phyloP scores from a whole-genome alignment of 2,888 invertebrate species.

The Sarcophaga carnaria region DNA sequence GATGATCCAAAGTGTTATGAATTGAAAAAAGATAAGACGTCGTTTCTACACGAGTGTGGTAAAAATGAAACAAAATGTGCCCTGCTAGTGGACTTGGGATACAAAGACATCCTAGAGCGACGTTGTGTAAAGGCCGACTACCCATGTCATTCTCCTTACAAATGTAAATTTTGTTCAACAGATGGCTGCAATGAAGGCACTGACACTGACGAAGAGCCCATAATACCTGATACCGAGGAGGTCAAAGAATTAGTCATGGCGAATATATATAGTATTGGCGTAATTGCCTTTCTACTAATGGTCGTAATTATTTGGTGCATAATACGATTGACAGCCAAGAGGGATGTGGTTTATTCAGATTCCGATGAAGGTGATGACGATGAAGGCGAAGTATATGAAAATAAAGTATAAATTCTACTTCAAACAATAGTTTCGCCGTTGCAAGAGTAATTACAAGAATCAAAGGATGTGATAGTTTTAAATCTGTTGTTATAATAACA shows the following conservation, averaged over 20 bases:
- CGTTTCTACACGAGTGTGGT: conserved; percentile 10
- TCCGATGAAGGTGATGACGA: conserved; percentile 19
- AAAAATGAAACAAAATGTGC: conserved; percentile 30
- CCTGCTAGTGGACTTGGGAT: conserved; percentile 5
- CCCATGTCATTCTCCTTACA: conserved; percentile 33
- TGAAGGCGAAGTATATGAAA: conserved; percentile 44
- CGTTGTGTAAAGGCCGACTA: conserved; percentile 2
- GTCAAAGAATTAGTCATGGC: conserved; percentile 6
- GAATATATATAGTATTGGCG: conserved; percentile 5
- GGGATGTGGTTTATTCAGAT: not conserved
- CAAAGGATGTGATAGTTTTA: too few relatives aligned
- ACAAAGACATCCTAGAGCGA: not conserved
- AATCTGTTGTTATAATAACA: too few relatives aligned
- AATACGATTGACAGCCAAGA: conserved; percentile 1
- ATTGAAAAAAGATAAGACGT: conserved; percentile 1
- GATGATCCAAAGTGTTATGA: conserved; percentile 9
- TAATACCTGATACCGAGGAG: not conserved
- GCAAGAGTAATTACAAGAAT: too few relatives aligned
- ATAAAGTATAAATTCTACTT: conserved; percentile 35
- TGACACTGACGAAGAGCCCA: conserved; percentile 7
- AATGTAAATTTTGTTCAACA: conserved; percentile 7
- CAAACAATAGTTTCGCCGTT: too few relatives aligned
- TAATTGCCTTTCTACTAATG: not conserved
- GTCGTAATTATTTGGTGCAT: conserved; percentile 1
- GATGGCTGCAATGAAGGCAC: conserved; percentile 44